These are phyloP conservation scores for Podargus strigoides DNA, from an alignment of 2,797 vertebrate genomes.

Conservation along the genomic window DNA sequence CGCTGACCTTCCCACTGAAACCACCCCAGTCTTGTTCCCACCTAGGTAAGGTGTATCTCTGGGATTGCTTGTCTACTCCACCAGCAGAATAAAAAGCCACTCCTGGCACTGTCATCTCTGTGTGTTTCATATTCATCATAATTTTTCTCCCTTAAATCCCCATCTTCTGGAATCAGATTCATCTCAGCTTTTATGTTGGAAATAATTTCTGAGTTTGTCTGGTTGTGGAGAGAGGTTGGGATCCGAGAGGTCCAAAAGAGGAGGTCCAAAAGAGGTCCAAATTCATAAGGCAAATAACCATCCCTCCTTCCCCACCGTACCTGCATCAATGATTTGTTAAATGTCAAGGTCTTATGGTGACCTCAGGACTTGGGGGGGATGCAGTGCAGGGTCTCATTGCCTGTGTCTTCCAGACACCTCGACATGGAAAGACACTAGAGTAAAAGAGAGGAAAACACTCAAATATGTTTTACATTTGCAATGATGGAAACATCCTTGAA, in stretches of 20 bases:
- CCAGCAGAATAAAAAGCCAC: background rate
- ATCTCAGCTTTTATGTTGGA: background rate
- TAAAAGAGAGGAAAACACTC: background rate
- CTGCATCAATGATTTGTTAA: background rate
- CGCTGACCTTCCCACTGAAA: background rate
- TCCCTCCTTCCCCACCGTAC: background rate
- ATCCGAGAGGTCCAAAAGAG: background rate
- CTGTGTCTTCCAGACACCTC: background rate
- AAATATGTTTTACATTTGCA: background rate
- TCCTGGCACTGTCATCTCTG: background rate
- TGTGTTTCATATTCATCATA: background rate
- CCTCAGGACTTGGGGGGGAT: background rate
- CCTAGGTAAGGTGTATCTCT: background rate
- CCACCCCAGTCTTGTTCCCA: background rate
- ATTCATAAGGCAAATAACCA: background rate
- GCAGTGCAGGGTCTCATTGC: background rate
- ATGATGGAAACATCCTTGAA: background rate
- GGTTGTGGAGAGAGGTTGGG: background rate
- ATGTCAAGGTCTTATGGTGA: background rate
- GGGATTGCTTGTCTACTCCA: background rate
- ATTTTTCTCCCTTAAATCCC: background rate
- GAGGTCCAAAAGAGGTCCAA: background rate
- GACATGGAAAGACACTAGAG: fast-evolving
- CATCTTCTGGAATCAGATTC: background rate
- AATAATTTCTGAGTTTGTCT: background rate